A percentile compares a stretch with the other conserved stretches of the same genome.
Evolutionary conservation across 92 coral and sea anemone genomes (phyloP).

Genomic region (Micromussa lordhowensis): DNA sequence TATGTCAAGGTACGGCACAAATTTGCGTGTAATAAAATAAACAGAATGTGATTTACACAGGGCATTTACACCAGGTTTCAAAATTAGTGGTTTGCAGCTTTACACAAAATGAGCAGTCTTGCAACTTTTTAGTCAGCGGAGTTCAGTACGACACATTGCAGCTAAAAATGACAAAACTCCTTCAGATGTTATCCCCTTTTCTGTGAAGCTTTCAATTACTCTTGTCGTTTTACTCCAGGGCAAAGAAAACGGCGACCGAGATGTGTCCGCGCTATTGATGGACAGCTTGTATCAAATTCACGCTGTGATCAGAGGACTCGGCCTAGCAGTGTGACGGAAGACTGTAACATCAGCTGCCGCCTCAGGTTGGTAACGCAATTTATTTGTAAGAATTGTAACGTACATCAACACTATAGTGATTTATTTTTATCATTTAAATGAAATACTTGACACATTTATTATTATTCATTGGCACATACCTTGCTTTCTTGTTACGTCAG

Average conservation of each 20-base stretch:
- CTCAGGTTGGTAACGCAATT: slow-evolving; percentile 67
- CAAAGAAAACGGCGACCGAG: slow-evolving; percentile 72
- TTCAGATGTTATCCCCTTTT: not conserved
- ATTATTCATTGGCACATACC: not conserved
- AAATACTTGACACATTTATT: no score
- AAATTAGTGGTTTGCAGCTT: no score
- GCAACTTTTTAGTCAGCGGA: no score
- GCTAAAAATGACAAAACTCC: not conserved
- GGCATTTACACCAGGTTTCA: no score
- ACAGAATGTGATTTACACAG: no score
- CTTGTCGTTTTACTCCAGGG: slow-evolving; percentile 51
- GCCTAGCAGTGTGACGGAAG: slow-evolving; percentile 73
- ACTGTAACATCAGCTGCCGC: slow-evolving; percentile 82
- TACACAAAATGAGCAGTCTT: no score
- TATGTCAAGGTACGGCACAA: slow-evolving; percentile 80
- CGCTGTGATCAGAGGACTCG: slow-evolving; percentile 67
- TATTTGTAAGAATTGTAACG: not conserved
- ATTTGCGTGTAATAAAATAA: no score
- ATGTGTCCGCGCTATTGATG: slow-evolving; percentile 83
- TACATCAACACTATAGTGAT: not conserved
- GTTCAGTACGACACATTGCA: no score
- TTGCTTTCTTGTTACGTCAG: slow-evolving; percentile 28
- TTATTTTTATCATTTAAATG: no score
- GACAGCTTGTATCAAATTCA: slow-evolving; percentile 68
- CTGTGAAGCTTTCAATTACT: not conserved